Conservation (phyloP, 2,888 invertebrate genomes). For the Agrotis segetum region DNA sequence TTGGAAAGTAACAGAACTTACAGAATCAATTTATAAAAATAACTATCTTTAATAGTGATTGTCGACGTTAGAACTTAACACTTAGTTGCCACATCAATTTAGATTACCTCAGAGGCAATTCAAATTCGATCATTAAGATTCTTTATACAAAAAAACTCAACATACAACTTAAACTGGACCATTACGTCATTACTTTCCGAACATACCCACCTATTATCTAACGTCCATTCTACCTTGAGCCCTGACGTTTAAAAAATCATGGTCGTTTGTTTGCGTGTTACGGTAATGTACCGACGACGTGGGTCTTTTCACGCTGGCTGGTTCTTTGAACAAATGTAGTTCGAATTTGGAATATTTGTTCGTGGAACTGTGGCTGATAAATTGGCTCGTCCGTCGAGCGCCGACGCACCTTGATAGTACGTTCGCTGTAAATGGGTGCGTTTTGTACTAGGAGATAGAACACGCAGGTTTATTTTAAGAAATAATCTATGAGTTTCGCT, state of each 20-base stretch:
- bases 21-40: conserved; percentile 23
- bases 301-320: conserved; percentile 54
- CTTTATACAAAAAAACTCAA: conserved; percentile 45
- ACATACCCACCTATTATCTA: conserved; percentile 57
- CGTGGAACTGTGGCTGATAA: conserved; percentile 76
- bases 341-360: conserved; percentile 76
- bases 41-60: conserved; percentile 19
- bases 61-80: conserved; percentile 33
- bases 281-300: conserved; percentile 48
- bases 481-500: conserved; percentile 1
- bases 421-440: conserved; percentile 55
- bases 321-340: conserved; percentile 70
- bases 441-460: conserved; percentile 50
- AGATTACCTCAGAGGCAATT: conserved; percentile 43
- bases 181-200: conserved; percentile 64
- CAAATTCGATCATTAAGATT: conserved; percentile 56
- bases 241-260: conserved; percentile 47
- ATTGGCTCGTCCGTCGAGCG: conserved; percentile 72
- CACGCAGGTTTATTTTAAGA: conserved; percentile 46
- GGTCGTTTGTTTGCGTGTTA: conserved; percentile 53
- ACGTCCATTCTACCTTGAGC: conserved; percentile 45
- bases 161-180: conserved; percentile 57
- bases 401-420: conserved; percentile 62
- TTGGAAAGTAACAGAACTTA: not conserved
- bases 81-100: conserved; percentile 30